A percentile compares a stretch with the other conserved stretches of the same genome.
phyloP scores from a whole-genome alignment of 92 coral and sea anemone genomes.

The Heliopora coerulea region DNA sequence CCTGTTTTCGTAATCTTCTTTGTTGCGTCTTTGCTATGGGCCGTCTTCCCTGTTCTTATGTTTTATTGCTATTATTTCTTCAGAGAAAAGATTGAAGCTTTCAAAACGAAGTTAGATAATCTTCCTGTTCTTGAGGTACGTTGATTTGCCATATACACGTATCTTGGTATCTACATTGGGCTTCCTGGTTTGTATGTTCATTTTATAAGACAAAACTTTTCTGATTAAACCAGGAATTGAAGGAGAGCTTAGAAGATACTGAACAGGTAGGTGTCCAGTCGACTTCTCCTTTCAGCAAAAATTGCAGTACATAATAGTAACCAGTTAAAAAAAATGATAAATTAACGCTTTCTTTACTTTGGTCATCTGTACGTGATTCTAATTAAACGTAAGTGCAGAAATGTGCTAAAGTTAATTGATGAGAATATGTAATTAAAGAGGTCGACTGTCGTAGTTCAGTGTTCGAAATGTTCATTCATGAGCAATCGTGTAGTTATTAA shows the following conservation, averaged over 20 bases:
- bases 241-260: conserved; percentile 4
- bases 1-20: background rate
- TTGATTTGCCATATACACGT: background rate
- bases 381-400: too few relatives aligned
- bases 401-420: too few relatives aligned
- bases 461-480: too few relatives aligned
- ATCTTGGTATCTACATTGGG: background rate
- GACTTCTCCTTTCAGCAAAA: too few relatives aligned
- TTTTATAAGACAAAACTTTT: background rate
- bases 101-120: conserved; percentile 70
- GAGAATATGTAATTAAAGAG: too few relatives aligned
- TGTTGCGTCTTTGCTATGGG: background rate
- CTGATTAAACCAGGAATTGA: conserved; percentile 9
- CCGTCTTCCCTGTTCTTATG: background rate
- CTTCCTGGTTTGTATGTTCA: background rate
- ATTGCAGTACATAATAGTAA: too few relatives aligned
- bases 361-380: too few relatives aligned
- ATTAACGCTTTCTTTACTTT: too few relatives aligned
- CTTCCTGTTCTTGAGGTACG: conserved; percentile 84
- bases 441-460: too few relatives aligned
- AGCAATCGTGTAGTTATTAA: too few relatives aligned
- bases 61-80: background rate
- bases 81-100: conserved; percentile 80
- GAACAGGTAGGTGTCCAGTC: conserved; percentile 4
- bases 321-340: too few relatives aligned